These are phyloP conservation scores for Diglossa cyanea DNA, from an alignment of 2,797 vertebrate species.

Conservation along the genomic window DNA sequence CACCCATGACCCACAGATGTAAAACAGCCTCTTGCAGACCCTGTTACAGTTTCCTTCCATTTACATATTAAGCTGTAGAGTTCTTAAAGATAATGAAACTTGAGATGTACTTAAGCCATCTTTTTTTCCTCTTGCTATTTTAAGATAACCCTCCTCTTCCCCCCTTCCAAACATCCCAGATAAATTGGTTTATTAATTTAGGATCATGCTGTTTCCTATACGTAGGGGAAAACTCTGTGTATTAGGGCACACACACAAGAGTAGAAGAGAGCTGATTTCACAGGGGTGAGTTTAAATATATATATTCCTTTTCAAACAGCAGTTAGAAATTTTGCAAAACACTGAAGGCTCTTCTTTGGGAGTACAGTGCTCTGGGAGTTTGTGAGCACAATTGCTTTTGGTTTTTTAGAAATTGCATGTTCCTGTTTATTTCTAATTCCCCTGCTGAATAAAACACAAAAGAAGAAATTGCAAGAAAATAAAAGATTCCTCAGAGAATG, in stretches of 20 bases:
- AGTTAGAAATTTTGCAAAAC: not conserved
- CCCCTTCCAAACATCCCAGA: not conserved
- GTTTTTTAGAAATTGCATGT: not conserved
- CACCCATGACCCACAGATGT: not conserved
- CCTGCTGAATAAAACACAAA: not conserved
- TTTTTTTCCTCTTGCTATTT: not conserved
- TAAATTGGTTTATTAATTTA: not conserved
- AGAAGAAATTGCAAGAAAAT: not conserved
- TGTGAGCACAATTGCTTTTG: accelerated
- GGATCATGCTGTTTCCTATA: not conserved
- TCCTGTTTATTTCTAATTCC: not conserved
- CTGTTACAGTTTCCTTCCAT: not conserved
- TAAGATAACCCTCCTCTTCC: not conserved
- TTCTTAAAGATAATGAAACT: not conserved
- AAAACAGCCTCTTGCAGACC: not conserved
- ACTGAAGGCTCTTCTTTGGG: not conserved
- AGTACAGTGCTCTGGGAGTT: not conserved
- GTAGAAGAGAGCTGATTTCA: not conserved
- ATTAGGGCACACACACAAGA: not conserved
- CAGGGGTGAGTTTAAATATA: not conserved
- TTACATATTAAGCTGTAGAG: not conserved
- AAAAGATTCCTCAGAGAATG: not conserved
- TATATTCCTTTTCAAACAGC: not conserved
- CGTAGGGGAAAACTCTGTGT: accelerated
- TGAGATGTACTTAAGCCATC: not conserved